Evolutionary conservation across 1,140 invertebrate genomes (phyloP).

Genomic region (Tetraneura akinire): DNA sequence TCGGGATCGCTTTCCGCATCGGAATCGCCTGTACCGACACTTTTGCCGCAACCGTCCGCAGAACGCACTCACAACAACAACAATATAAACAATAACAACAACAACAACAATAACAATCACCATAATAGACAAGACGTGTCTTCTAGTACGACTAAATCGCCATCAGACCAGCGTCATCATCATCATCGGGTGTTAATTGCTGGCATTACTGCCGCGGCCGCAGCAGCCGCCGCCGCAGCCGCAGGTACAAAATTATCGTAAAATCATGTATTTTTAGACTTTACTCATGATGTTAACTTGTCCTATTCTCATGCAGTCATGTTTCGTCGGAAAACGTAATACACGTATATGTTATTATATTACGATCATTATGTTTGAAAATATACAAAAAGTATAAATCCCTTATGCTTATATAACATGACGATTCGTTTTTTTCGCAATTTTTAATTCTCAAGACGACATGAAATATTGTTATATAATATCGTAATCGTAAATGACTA

Average conservation of each 20-base stretch:
- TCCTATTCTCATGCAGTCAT: no score
- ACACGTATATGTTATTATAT: no score
- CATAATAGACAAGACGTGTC: not conserved
- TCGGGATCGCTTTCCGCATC: constrained; percentile 57
- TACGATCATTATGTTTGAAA: no score
- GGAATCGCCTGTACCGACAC: not conserved
- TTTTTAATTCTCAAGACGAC: no score
- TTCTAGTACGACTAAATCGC: not conserved
- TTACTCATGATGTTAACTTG: no score
- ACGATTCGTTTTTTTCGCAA: no score
- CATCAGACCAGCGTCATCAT: not conserved
- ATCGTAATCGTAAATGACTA: no score
- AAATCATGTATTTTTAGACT: no score
- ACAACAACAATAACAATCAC: not conserved
- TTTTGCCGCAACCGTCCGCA: not conserved
- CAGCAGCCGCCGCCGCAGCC: constrained; percentile 57
- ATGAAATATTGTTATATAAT: no score
- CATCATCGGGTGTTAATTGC: constrained; percentile 15
- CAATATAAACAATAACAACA: not conserved
- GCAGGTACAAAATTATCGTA: not conserved
- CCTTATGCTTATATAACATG: no score
- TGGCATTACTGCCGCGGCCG: constrained; percentile 12
- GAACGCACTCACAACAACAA: not conserved
- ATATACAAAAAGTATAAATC: no score
- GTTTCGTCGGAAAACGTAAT: no score